phyloP scores from a whole-genome alignment of 2,797 vertebrate genomes.

The Enteromius anoplus region DNA sequence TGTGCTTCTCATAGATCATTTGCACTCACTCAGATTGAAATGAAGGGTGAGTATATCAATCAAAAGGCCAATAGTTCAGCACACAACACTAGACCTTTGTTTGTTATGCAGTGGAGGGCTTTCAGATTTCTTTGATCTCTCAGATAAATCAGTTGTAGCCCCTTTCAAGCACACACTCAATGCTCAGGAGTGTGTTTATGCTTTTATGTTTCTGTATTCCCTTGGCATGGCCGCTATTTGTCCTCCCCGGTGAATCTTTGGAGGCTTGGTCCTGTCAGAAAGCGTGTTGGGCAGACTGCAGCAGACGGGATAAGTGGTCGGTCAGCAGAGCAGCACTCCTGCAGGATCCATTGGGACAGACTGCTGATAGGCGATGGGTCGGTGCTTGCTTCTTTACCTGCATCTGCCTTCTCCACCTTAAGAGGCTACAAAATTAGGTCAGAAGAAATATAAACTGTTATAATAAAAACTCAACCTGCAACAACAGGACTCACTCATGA shows the following conservation, averaged over 20 bases:
- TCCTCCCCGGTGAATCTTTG: constrained; percentile 29
- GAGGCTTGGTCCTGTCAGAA: constrained; percentile 45
- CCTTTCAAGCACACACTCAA: constrained; percentile 22
- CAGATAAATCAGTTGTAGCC: constrained; percentile 10
- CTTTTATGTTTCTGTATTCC: constrained; percentile 48
- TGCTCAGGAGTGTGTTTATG: constrained; percentile 35
- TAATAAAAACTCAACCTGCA: constrained; percentile 5
- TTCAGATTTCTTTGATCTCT: constrained; percentile 37
- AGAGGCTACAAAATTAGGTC: not conserved
- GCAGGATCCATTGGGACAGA: constrained; percentile 46
- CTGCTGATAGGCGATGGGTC: constrained; percentile 25
- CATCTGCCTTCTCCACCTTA: constrained; percentile 3
- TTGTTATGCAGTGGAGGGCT: constrained; percentile 18
- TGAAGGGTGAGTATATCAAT: constrained; percentile 11
- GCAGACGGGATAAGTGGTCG: constrained; percentile 57
- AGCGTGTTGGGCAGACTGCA: constrained; percentile 43
- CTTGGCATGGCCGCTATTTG: constrained; percentile 44
- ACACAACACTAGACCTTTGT: constrained; percentile 15
- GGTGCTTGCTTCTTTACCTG: constrained; percentile 28
- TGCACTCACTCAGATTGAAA: constrained; percentile 13
- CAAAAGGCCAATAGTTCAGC: constrained; percentile 8
- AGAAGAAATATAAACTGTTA: not conserved
- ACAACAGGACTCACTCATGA: not conserved
- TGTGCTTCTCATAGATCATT: constrained; percentile 1
- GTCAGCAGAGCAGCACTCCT: constrained; percentile 40